Percentiles rank a stretch among this genome's conserved stretches.
Evolutionary conservation across 2,113 vertebrate genomes (phyloP).

Genomic region (Gnathonemus echidnorhynchus): DNA sequence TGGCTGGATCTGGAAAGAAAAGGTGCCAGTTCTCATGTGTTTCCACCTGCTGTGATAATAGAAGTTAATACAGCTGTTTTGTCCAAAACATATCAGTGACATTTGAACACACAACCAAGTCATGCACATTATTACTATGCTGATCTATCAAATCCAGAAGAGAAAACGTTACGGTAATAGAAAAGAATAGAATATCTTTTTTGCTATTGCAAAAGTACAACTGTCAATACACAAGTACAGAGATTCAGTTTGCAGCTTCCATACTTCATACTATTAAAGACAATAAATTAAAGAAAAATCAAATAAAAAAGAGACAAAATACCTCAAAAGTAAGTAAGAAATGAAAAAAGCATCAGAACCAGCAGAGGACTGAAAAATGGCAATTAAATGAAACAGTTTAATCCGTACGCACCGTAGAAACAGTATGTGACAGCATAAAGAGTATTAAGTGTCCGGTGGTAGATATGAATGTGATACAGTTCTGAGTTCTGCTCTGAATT

Average conservation of each 20-base stretch:
- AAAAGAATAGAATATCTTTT: not conserved
- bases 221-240: not conserved
- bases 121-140: not conserved
- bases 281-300: not conserved
- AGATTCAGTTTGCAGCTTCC: not conserved
- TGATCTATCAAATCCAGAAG: not conserved
- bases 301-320: not conserved
- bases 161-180: too few species aligned
- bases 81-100: not conserved
- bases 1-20: slow-evolving; percentile 15
- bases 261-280: not conserved
- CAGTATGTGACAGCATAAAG: not conserved
- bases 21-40: not conserved
- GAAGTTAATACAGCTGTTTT: slow-evolving; percentile 27
- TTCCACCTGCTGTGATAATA: slow-evolving; percentile 18
- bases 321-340: not conserved
- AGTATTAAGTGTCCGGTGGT: not conserved
- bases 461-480: not conserved
- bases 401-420: not conserved
- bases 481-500: not conserved
- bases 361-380: not conserved
- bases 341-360: not conserved
- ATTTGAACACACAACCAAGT: not conserved
- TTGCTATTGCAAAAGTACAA: not conserved
- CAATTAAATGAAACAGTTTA: not conserved